These are phyloP conservation scores for Gopherus flavomarginatus DNA, from an alignment of 2,113 vertebrate genomes.

Conservation along the genomic window DNA sequence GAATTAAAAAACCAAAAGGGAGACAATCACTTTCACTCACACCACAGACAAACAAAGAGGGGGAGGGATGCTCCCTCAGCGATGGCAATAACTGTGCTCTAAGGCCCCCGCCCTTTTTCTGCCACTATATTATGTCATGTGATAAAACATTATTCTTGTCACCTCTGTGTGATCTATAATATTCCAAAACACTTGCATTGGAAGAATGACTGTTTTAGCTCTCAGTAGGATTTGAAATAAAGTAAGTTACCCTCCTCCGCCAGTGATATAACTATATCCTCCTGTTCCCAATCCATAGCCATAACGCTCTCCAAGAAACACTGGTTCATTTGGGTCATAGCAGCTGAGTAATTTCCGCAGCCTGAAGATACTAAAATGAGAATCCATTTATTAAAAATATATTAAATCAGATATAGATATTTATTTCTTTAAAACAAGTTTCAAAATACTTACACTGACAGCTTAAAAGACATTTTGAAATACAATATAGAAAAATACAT, in stretches of 20 bases:
- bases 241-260: constrained; percentile 92
- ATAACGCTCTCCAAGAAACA: constrained; percentile 94
- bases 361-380: constrained; percentile 85
- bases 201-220: neutral
- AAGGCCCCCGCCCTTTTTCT: neutral
- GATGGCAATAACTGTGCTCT: rapidly evolving
- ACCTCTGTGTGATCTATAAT: neutral
- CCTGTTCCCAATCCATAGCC: constrained; percentile 94
- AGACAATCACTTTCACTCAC: neutral
- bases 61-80: neutral
- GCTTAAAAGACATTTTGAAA: neutral
- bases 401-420: neutral
- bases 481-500: neutral
- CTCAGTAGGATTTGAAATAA: neutral
- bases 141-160: neutral
- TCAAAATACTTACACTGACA: neutral
- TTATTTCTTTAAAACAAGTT: constrained; percentile 7
- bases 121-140: neutral
- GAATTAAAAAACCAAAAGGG: neutral
- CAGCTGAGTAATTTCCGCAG: constrained; percentile 92
- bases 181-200: neutral
- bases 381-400: neutral
- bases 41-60: neutral
- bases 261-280: constrained; percentile 97
- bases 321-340: constrained; percentile 85